Conservation (phyloP, 2,888 invertebrate species). For the Callyntrura guangdongensis region DNA sequence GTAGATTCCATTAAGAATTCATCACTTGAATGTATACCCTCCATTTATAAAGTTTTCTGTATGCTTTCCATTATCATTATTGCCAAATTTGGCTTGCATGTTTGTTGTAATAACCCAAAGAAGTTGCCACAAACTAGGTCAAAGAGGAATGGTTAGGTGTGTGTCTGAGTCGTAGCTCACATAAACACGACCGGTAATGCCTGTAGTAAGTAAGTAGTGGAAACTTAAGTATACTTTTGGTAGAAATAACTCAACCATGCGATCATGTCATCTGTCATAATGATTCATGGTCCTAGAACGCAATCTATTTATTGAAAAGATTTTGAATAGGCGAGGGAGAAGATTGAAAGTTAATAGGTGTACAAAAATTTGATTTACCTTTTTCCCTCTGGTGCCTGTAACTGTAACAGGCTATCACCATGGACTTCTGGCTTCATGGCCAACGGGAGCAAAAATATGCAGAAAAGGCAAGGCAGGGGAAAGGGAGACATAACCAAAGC, state of each 20-base stretch:
- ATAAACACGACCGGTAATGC: too few species aligned
- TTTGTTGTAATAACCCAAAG: not conserved
- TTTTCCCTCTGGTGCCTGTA: slow-evolving; percentile 44
- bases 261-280: slow-evolving; percentile 58
- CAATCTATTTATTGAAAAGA: not conserved
- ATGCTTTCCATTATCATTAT: slow-evolving; percentile 1
- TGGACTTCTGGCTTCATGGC: not conserved
- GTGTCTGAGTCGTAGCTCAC: too few species aligned
- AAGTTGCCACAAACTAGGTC: not conserved
- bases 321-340: not conserved
- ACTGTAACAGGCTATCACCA: slow-evolving; percentile 60
- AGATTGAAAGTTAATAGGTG: not conserved
- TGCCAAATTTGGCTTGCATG: slow-evolving; percentile 18
- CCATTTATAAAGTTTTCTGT: not conserved
- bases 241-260: slow-evolving; percentile 50
- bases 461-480: too few species aligned
- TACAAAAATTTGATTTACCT: too few species aligned
- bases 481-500: too few species aligned
- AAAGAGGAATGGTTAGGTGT: not conserved
- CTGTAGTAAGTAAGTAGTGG: not conserved
- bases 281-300: not conserved
- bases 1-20: slow-evolving; percentile 22
- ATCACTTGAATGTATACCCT: not conserved
- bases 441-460: not conserved
- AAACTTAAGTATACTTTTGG: not conserved